phyloP scores from a whole-genome alignment of 2,797 vertebrate genomes.

The Platyrinchus mystaceus region DNA sequence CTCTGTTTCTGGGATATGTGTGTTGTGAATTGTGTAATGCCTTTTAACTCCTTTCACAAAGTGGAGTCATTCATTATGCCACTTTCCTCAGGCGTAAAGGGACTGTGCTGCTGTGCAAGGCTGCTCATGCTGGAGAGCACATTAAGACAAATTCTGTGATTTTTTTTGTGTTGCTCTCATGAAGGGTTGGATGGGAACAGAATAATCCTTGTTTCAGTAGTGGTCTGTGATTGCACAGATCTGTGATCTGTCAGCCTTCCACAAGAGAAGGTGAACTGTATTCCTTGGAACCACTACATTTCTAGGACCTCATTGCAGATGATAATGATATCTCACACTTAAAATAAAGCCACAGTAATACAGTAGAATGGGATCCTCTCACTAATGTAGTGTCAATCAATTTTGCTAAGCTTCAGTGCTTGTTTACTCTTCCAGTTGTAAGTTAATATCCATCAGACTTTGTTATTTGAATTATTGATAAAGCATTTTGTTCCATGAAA shows the following conservation, averaged over 20 bases:
- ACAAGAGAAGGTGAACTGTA: background rate
- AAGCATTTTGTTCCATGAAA: slow-evolving; percentile 68
- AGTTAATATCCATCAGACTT: slow-evolving; percentile 60
- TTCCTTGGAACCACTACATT: background rate
- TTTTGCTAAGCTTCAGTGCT: slow-evolving; percentile 46
- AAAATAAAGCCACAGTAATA: background rate
- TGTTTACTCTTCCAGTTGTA: slow-evolving; percentile 70
- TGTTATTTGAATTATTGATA: slow-evolving; percentile 78
- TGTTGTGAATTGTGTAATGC: background rate
- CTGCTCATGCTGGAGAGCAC: background rate
- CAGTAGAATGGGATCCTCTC: background rate
- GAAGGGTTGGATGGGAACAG: background rate
- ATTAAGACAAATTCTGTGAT: background rate
- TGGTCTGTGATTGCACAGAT: background rate
- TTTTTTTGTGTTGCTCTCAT: background rate
- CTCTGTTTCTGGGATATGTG: background rate
- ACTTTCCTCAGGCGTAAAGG: background rate
- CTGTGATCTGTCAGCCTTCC: background rate
- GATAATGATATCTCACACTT: background rate
- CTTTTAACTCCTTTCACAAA: background rate
- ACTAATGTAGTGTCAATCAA: slow-evolving; percentile 17
- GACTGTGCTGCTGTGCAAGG: background rate
- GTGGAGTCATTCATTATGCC: background rate
- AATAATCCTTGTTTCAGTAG: background rate
- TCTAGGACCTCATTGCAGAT: background rate